Conservation (phyloP, 2,888 invertebrate species). For the Diarsia dahlii region DNA sequence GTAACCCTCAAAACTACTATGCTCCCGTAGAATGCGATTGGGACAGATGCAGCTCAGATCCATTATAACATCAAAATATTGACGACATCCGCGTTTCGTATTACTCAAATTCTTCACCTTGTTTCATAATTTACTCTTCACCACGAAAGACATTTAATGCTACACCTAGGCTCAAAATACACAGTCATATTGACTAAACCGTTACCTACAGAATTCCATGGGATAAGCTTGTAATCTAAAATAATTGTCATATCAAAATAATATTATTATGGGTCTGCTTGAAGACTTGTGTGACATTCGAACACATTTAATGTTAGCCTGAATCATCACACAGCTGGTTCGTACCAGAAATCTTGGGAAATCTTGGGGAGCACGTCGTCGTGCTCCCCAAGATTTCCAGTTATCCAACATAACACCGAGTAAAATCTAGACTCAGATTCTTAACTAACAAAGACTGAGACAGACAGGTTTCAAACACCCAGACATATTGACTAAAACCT, state of each 20-base stretch:
- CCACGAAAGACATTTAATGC: neutral
- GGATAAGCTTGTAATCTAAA: neutral
- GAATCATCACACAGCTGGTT: neutral
- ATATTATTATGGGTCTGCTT: neutral
- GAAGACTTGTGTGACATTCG: neutral
- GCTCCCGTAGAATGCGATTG: too few species aligned
- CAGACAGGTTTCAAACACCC: neutral
- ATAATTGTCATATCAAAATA: too few species aligned
- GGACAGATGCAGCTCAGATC: too few species aligned
- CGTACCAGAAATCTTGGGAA: too few species aligned
- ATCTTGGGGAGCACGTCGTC: too few species aligned
- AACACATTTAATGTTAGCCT: neutral
- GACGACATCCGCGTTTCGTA: too few species aligned
- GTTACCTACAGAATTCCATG: neutral
- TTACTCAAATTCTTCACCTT: neutral
- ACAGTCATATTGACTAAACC: neutral
- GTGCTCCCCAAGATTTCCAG: neutral
- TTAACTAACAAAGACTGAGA: neutral
- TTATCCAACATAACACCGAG: neutral
- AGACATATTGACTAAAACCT: slow-evolving; percentile 34
- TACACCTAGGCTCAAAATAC: neutral
- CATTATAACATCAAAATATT: too few species aligned
- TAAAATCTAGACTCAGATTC: neutral
- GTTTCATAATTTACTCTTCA: neutral
- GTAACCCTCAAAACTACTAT: too few species aligned